Evolutionary conservation across 2,113 vertebrate species (phyloP), one percentile per base, ranked within the genome.

Genomic region (Notarius quadriscutis): DNA sequence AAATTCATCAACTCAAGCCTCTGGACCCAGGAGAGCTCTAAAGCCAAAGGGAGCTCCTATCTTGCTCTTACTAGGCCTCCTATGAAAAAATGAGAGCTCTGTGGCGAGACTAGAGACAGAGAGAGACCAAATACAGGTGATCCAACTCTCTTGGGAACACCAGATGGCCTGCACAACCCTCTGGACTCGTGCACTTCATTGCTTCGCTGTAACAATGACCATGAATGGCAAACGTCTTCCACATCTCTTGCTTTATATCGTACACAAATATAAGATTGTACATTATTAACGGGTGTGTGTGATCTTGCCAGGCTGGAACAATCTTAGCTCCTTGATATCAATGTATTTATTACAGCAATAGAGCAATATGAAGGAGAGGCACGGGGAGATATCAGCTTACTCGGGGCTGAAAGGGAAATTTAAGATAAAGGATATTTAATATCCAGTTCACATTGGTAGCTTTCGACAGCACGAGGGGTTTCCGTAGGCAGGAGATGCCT

Each of bases 341-440:
- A 93, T 95, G 94, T 95, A 94, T 96, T 95, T 95, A 95, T 95
- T 95, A 95, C 93, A 91, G 92, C 94, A 92, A 93, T 93, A 88
- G 81, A 93, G 94, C 94, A 94, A 94, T 94, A 95, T 94, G 94
- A 95, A 93, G 89, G 93, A 91, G 92, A 93, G 92, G 92, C 91
- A 88, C 91, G 91, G 93, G 92, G 93, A 95, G 95, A 94, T 95
- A 95, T 96, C 94, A 91, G 95, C 94, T 95, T 96, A 94, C 94
- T 92, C 94, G 93, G 92, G 95, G 93, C 93, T 87, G 92, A 91
- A 93, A 93, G 92, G 91, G 92, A 92, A 93, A 92, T 95, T 95
- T 94, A 95, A 95, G 95, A 96, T 95, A 96, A 96, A 96, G 95
- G 95, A 95, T 95, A 96, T 96, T 95, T 95, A 96, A 96, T 96